Evolutionary conservation across 2,888 invertebrate species (phyloP).

Genomic region (Dorcus parallelipipedus): DNA sequence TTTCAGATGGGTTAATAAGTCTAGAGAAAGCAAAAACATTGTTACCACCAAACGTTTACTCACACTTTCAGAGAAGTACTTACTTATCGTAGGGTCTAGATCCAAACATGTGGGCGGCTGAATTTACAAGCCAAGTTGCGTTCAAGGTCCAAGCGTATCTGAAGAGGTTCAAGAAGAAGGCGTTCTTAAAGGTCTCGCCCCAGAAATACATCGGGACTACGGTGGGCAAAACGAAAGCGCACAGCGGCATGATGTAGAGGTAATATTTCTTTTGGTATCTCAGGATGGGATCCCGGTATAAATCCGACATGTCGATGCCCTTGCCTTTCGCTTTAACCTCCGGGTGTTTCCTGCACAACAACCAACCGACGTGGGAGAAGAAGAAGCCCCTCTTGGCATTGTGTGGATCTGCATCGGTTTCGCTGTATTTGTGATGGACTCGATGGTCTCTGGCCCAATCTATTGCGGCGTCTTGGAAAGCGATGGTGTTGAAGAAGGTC

Average conservation of each 20-base stretch:
- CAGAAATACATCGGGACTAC: constrained; percentile 71
- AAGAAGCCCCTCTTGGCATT: constrained; percentile 92
- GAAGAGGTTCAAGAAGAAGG: constrained; percentile 69
- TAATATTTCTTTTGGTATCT: constrained; percentile 87
- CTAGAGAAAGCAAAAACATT: constrained; percentile 34
- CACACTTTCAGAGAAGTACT: constrained; percentile 31
- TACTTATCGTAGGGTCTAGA: constrained; percentile 71
- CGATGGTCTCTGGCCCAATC: constrained; percentile 81
- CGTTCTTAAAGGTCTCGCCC: constrained; percentile 67
- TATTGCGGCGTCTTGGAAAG: constrained; percentile 57
- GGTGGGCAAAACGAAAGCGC: constrained; percentile 77
- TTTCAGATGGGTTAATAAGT: constrained; percentile 70
- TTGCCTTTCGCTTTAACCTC: constrained; percentile 85
- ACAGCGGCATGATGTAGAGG: constrained; percentile 66
- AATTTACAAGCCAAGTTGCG: constrained; percentile 88
- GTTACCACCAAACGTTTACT: background rate
- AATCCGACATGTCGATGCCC: constrained; percentile 79
- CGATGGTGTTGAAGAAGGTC: constrained; percentile 79
- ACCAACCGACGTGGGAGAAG: constrained; percentile 95
- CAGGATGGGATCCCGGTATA: constrained; percentile 76
- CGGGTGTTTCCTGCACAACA: constrained; percentile 86
- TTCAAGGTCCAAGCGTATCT: constrained; percentile 79
- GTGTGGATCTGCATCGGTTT: constrained; percentile 92
- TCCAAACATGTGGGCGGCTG: constrained; percentile 81
- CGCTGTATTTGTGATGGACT: constrained; percentile 90